These are phyloP conservation scores for Pandemis cinnamomeana DNA, from an alignment of 2,888 invertebrate species.

Conservation along the genomic window DNA sequence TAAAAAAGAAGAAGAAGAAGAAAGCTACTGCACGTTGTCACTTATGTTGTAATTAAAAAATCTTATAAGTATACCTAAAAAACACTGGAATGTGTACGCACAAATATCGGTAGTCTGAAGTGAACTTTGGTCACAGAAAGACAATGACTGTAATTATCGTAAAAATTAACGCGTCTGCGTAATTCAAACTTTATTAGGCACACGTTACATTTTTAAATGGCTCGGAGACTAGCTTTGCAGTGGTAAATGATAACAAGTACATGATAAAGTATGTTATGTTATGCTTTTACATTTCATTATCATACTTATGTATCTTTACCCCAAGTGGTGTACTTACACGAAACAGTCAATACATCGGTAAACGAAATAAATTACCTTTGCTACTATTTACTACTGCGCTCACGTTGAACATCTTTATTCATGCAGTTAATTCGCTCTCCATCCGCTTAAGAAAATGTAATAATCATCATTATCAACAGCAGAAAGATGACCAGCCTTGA, in stretches of 20 bases:
- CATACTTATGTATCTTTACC: background rate
- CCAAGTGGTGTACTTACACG: background rate
- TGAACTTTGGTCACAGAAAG: background rate
- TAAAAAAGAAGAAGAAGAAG: too few species aligned
- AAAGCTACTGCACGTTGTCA: too few species aligned
- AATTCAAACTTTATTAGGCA: background rate
- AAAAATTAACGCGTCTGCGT: background rate
- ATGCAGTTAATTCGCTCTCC: too few species aligned
- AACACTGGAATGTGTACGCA: too few species aligned
- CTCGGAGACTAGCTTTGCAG: background rate
- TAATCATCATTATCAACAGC: too few species aligned
- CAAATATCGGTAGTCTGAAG: background rate
- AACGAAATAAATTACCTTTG: too few species aligned
- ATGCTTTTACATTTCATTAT: constrained; percentile 6
- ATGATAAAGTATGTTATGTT: background rate
- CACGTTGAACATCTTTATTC: too few species aligned
- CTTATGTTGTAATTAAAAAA: too few species aligned
- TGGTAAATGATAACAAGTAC: background rate
- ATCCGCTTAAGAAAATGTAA: too few species aligned
- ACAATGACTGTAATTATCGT: background rate
- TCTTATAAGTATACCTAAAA: too few species aligned
- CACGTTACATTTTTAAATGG: background rate
- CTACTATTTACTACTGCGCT: too few species aligned
- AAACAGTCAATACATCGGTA: background rate
- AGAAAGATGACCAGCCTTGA: too few species aligned